Conservation (phyloP, 2,113 vertebrate species). For the Macquaria australasica region DNA sequence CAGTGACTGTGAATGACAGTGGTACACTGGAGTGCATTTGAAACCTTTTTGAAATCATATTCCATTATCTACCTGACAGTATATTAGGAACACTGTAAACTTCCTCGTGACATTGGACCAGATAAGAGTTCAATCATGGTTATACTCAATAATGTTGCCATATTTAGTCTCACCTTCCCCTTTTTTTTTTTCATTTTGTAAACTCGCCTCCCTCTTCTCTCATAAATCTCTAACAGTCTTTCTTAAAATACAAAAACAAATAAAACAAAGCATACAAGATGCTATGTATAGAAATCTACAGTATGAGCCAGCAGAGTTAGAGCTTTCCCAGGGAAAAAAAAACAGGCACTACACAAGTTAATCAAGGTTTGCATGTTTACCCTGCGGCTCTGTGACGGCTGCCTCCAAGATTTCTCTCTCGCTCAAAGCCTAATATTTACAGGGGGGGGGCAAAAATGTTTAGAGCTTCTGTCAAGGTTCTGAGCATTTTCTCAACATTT, state of each 20-base stretch:
- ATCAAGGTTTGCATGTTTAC: constrained; percentile 81
- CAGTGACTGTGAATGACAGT: constrained; percentile 11
- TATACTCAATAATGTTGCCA: neutral
- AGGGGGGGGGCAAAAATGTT: constrained; percentile 57
- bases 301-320: neutral
- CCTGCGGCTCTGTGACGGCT: constrained; percentile 69
- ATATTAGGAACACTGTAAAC: constrained; percentile 46
- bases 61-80: constrained; percentile 40
- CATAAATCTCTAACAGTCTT: neutral
- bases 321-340: constrained; percentile 10
- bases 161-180: neutral
- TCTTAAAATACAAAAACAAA: constrained; percentile 13
- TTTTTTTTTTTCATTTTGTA: constrained; percentile 1
- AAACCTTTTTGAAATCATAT: constrained; percentile 46
- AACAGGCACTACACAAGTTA: constrained; percentile 56
- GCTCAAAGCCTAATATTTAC: constrained; percentile 76
- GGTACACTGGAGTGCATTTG: constrained; percentile 30
- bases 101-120: constrained; percentile 22
- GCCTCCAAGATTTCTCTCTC: constrained; percentile 61
- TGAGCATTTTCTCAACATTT: constrained; percentile 62
- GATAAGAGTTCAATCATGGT: constrained; percentile 51
- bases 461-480: constrained; percentile 70
- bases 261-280: neutral
- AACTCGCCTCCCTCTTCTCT: neutral
- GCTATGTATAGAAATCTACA: constrained; percentile 21